A percentile compares a stretch with the other conserved stretches of the same genome.
phyloP scores from a whole-genome alignment of 2,888 invertebrate genomes.

The Atethmia centrago region DNA sequence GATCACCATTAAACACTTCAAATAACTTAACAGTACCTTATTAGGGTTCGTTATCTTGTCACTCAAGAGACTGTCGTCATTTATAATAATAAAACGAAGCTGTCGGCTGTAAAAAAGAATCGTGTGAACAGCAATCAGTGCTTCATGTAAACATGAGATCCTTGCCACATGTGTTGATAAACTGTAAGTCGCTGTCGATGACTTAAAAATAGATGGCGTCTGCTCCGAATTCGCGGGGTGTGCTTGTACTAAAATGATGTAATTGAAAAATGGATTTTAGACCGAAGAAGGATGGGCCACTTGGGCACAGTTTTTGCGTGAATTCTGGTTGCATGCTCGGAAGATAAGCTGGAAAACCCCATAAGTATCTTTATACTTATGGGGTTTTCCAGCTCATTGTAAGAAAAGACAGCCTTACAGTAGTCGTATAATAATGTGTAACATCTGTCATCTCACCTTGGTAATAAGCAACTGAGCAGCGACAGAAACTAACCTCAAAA shows the following conservation, averaged over 20 bases:
- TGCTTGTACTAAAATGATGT: not conserved
- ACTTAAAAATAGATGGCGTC: constrained; percentile 35
- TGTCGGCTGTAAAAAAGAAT: constrained; percentile 47
- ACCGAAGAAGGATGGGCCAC: not conserved
- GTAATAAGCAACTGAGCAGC: no score
- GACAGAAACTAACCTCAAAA: no score
- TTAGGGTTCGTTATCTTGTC: constrained; percentile 61
- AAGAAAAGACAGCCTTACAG: no score
- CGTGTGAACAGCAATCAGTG: constrained; percentile 76
- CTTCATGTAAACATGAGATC: constrained; percentile 61
- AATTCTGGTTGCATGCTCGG: not conserved
- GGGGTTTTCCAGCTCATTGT: no score
- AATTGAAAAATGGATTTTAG: not conserved
- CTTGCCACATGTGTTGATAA: constrained; percentile 56
- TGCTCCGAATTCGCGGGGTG: constrained; percentile 34
- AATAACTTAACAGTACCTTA: constrained; percentile 53
- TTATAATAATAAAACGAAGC: constrained; percentile 67
- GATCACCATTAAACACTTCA: constrained; percentile 53
- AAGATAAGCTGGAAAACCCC: not conserved
- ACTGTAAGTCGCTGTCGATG: constrained; percentile 37
- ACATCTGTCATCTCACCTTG: no score
- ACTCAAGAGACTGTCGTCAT: constrained; percentile 65
- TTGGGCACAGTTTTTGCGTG: not conserved
- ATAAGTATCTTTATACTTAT: no score
- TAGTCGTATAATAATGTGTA: no score